A percentile compares a stretch with the other conserved stretches of the same genome.
Conservation (phyloP, 2,113 vertebrate genomes). For the Lynx canadensis region DNA sequence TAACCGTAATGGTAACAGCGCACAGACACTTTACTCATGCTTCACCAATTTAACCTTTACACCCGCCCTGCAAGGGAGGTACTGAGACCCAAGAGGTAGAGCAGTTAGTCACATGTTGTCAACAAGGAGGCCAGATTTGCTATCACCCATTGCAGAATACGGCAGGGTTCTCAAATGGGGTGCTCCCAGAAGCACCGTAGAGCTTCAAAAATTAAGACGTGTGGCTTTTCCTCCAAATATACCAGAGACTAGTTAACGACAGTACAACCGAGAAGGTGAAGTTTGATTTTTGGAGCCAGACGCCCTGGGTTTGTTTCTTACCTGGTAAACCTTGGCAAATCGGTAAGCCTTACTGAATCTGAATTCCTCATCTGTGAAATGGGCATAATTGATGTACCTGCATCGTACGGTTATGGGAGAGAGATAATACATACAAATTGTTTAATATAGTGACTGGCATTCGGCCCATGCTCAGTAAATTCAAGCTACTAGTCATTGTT, state of each 20-base stretch:
- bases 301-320: not conserved
- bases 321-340: not conserved
- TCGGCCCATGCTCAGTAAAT: not conserved
- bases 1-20: not conserved
- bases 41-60: not conserved
- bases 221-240: not conserved
- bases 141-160: not conserved
- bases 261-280: not conserved
- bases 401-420: not conserved
- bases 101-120: not conserved
- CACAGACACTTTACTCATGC: rapidly evolving
- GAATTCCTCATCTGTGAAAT: not conserved
- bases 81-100: not conserved
- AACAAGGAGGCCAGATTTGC: not conserved
- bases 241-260: not conserved
- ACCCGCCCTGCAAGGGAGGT: not conserved
- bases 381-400: not conserved
- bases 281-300: conserved; percentile 4
- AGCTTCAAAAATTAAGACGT: not conserved
- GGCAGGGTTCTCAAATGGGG: not conserved
- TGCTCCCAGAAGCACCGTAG: not conserved
- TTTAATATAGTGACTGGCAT: not conserved
- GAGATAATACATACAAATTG: not conserved
- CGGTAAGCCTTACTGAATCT: not conserved
- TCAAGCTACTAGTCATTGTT: not conserved